Conservation (phyloP, 1,140 invertebrate species). For the Solenopsis fugax region DNA sequence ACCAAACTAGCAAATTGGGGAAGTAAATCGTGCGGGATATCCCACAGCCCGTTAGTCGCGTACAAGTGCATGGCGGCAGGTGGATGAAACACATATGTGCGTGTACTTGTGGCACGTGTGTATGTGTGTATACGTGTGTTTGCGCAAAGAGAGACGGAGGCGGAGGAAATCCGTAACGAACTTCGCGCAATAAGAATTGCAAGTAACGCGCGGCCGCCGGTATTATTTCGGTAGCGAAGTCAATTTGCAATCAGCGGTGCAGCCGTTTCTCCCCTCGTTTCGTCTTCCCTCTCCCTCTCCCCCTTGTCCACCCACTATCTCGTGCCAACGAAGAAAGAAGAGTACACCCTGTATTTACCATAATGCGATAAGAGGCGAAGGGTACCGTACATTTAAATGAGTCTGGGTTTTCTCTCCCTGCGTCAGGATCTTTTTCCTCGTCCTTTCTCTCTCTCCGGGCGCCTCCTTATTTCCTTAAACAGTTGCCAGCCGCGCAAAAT, state of each 20-base stretch:
- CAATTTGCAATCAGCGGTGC: slow-evolving; percentile 84
- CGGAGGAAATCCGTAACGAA: slow-evolving; percentile 76
- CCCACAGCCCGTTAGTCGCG: slow-evolving; percentile 16
- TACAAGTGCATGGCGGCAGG: slow-evolving; percentile 39
- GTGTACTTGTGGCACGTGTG: neutral
- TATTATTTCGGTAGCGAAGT: slow-evolving; percentile 82
- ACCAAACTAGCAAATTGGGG: slow-evolving; percentile 58
- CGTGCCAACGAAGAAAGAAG: slow-evolving; percentile 68
- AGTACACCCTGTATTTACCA: slow-evolving; percentile 82
- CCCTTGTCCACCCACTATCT: slow-evolving; percentile 63
- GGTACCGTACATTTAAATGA: slow-evolving; percentile 84
- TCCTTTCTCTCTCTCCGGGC: neutral
- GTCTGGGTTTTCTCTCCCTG: slow-evolving; percentile 61
- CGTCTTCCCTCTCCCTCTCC: slow-evolving; percentile 15
- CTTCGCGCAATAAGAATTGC: slow-evolving; percentile 77
- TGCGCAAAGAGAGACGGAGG: slow-evolving; percentile 56
- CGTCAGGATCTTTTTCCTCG: slow-evolving; percentile 19
- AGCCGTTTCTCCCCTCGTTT: slow-evolving; percentile 70
- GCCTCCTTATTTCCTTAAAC: slow-evolving; percentile 54
- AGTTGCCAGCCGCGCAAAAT: slow-evolving; percentile 56
- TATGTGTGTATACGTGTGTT: neutral
- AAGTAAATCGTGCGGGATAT: slow-evolving; percentile 55
- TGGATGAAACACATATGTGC: slow-evolving; percentile 15
- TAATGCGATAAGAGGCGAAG: slow-evolving; percentile 83
- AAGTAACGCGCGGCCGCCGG: slow-evolving; percentile 70